phyloP scores from a whole-genome alignment of 2,113 vertebrate species.

The Hiodon alosoides region DNA sequence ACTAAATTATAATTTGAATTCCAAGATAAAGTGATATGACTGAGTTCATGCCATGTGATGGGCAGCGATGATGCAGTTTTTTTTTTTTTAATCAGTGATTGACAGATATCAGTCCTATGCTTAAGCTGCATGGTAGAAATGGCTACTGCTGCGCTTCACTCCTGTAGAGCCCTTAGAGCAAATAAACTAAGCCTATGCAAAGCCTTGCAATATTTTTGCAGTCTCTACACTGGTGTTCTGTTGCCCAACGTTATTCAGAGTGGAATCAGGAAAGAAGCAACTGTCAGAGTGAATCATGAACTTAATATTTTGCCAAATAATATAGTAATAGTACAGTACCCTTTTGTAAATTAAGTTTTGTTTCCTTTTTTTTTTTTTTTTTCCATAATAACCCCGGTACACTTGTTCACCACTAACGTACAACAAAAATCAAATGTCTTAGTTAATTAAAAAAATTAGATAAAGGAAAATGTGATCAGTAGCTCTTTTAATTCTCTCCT shows the following conservation, averaged over 20 bases:
- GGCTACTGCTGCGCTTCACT: neutral
- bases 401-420: slow-evolving; percentile 7
- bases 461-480: slow-evolving; percentile 49
- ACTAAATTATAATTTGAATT: too few relatives aligned
- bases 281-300: slow-evolving; percentile 12
- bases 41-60: neutral
- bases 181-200: neutral
- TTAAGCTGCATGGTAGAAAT: neutral
- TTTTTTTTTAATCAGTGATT: neutral
- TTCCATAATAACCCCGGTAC: slow-evolving; percentile 22
- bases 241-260: neutral
- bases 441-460: slow-evolving; percentile 32
- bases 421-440: slow-evolving; percentile 14
- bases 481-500: slow-evolving; percentile 80
- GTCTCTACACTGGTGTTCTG: neutral
- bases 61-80: neutral
- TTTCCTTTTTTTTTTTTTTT: neutral
- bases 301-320: neutral
- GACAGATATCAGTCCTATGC: neutral
- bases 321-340: neutral
- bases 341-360: slow-evolving; percentile 10
- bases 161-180: neutral
- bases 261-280: neutral
- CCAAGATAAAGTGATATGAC: too few relatives aligned
- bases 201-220: neutral